Conservation (phyloP, 1,140 invertebrate genomes). For the Aphelenchoides besseyi region DNA sequence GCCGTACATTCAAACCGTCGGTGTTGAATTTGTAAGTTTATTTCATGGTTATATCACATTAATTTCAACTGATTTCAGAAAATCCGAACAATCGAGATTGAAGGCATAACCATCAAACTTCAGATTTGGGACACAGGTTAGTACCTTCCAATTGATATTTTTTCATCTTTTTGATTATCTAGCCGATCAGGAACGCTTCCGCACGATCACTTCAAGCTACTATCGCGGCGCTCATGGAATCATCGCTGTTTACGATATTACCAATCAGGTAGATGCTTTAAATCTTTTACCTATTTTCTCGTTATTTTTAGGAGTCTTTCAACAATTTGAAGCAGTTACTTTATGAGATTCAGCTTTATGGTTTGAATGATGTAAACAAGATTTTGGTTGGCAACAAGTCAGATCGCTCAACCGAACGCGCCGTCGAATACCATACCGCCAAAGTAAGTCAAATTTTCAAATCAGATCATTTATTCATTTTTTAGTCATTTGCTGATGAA, state of each 20-base stretch:
- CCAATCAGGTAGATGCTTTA: constrained; percentile 73
- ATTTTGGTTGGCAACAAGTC: constrained; percentile 97
- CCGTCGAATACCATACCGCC: constrained; percentile 66
- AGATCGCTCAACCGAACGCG: constrained; percentile 89
- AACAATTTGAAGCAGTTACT: constrained; percentile 96
- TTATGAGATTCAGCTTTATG: constrained; percentile 96
- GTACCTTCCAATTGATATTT: constrained; percentile 5
- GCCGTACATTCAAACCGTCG: constrained; percentile 99
- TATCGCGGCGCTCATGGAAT: constrained; percentile 99
- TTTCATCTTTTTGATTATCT: constrained; percentile 72
- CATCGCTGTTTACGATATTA: constrained; percentile 99
- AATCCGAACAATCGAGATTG: constrained; percentile 97
- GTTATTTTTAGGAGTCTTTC: constrained; percentile 74
- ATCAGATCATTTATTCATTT: constrained; percentile 15
- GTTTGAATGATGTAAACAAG: constrained; percentile 98
- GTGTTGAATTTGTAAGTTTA: constrained; percentile 94
- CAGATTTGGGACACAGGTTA: constrained; percentile 76
- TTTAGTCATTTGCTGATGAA: constrained; percentile 92
- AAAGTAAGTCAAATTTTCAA: constrained; percentile 52
- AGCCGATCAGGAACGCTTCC: constrained; percentile 91
- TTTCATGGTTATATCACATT: constrained; percentile 31
- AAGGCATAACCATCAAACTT: constrained; percentile 98
- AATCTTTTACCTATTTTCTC: constrained; percentile 3
- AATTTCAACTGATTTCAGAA: constrained; percentile 73
- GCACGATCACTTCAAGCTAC: constrained; percentile 90